A percentile compares a stretch with the other conserved stretches of the same genome.
phyloP scores from a whole-genome alignment of 2,113 vertebrate species.

The Quiscalus mexicanus region DNA sequence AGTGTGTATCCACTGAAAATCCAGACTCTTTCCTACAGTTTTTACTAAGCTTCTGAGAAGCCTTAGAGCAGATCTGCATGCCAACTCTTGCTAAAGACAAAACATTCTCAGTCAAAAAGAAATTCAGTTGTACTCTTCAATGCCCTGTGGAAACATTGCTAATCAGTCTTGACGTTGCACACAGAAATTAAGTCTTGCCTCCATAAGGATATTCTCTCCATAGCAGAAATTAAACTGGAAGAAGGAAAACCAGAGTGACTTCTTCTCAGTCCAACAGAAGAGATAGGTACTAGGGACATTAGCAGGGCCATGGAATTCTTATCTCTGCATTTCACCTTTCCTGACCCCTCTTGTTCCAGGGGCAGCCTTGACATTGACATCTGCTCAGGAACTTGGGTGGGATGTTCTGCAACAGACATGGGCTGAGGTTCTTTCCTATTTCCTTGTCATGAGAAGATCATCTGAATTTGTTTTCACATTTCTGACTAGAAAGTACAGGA shows the following conservation, averaged over 20 bases:
- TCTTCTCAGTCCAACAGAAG: background rate
- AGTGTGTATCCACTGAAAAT: background rate
- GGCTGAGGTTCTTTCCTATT: background rate
- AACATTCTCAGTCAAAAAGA: background rate
- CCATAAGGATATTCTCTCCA: background rate
- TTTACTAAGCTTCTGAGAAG: background rate
- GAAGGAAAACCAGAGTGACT: background rate
- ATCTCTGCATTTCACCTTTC: background rate
- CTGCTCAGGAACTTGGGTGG: background rate
- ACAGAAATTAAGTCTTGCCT: background rate
- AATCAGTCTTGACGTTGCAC: background rate
- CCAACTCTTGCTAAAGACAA: background rate
- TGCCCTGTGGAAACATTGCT: background rate
- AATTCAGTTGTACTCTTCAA: background rate
- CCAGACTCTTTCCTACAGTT: background rate
- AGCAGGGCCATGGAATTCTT: background rate
- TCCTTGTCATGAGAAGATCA: background rate
- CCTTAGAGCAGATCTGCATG: background rate
- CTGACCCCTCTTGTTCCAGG: background rate
- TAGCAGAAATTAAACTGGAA: background rate
- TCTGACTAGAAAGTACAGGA: background rate
- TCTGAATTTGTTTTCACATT: background rate
- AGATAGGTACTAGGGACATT: background rate
- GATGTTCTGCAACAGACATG: background rate
- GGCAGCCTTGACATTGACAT: fast-evolving